Base-by-base conservation (phyloP, 2,888 invertebrate species). In the Podotricha telesiphe region DNA sequence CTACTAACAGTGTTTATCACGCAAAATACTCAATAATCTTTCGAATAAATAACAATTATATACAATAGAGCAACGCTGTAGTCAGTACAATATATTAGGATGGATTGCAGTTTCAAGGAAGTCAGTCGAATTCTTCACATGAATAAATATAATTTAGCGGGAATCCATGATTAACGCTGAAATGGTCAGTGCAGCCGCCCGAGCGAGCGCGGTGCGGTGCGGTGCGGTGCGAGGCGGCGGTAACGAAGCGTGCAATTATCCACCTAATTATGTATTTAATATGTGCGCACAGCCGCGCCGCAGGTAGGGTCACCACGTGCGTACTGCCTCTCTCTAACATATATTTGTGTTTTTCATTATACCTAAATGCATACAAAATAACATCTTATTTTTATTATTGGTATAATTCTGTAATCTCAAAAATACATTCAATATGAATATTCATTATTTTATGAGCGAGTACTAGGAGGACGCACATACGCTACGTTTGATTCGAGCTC, bases 241-340 rank as follows among this genome's bases (percentile, higher is more conserved):
- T 70, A 69, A 71, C 76, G 74, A 73, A 73, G 73, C 76, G 70
- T 76, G 73, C 73, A 72, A 74, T 75, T 76, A 75, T 73, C 70
- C 73, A 73, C 71, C 72, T 76, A 73, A 76, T 74, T 73, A 76
- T 74, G 75, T 73, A 72, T 72, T 75, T 74, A 72, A 74, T 75
- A 73, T 72, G 74, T 73, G 73, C 74, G 69, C 71, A 64, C 70
- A 61, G 63, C 68, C 69, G 70, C 48, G 68, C 69, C 61, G 70
- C 64, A 62, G 66, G 72, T 67, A 65, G 70, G 69, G 75, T 72
- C 66, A 59, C 73, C 71, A 62, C 58, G 58, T 58, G 58, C 42
- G 22, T n/a, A 40, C n/a, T n/a, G 19, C 7, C 56, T 56, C 42
- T 22, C 22, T 22, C 8, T 3, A 17, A 5, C n/a, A 34, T 28